Evolutionary conservation across 2,888 invertebrate species (phyloP), one percentile per base, ranked within the genome.

Genomic region (Plemyria rubiginata): DNA sequence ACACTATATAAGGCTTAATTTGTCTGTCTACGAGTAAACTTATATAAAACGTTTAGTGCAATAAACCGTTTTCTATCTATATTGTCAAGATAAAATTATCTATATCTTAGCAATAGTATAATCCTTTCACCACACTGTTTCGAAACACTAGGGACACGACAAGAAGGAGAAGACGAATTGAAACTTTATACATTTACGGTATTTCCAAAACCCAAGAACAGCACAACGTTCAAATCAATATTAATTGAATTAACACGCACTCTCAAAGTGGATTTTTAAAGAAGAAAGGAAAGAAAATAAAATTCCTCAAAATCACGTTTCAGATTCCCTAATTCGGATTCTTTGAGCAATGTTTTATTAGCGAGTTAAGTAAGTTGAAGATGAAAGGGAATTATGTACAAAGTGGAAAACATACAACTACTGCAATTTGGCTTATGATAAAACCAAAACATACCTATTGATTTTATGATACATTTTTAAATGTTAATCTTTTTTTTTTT

Each of bases 191-290:
- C 11, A 38, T 41, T 49, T 32, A 51, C 40, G 16, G 28, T 32
- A 53, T 63, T 64, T 67, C 55, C 51, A 64, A 51, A 48, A 63
- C 52, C 36, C 36, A 53, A 54, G 65, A 60, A 63, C 65, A 15
- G 15, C 8, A 43, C 7, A 70, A 72, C 70, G 59, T 52, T 45
- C 43, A 51, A 50, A 66, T 68, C 69, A 72, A 72, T 81, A 80
- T 80, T 82, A 85, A 86, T 86, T 81, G 72, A 84, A 84, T 87
- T 86, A 85, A 79, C 85, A 84, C 77, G 68, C 67, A 29, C 70
- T 67, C 68, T 75, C 73, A 68, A 82, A 82, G 77, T 67, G 70
- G 61, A 56, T 65, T 43, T 62, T 62, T 62, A 67, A 63, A 66
- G 66, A 60, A 64, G 54, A 55, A 60, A 60, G 51, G 60, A 58